phyloP scores from a whole-genome alignment of 1,140 invertebrate species.

The Diorhabda elongata region DNA sequence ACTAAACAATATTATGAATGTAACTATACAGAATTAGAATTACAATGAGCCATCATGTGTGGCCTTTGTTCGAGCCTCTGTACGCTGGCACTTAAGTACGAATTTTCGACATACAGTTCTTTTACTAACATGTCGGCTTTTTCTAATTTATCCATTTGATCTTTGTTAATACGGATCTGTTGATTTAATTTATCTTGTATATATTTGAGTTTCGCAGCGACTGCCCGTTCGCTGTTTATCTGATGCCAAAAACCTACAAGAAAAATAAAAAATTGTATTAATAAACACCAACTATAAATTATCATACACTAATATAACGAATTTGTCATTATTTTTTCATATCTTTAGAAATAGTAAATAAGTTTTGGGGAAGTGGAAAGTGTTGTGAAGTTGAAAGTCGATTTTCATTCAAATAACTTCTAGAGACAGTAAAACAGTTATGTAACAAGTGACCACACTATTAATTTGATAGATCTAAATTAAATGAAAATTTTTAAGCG shows the following conservation, averaged over 20 bases:
- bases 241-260: constrained; percentile 59
- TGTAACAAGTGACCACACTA: too few species aligned
- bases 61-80: constrained; percentile 57
- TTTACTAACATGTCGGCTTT: constrained; percentile 69
- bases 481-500: too few species aligned
- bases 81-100: constrained; percentile 62
- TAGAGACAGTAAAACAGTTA: too few species aligned
- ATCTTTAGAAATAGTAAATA: too few species aligned
- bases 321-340: too few species aligned
- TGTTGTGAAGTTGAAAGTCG: too few species aligned
- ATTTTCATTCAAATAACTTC: too few species aligned
- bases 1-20: background rate
- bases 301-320: too few species aligned
- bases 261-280: constrained; percentile 13
- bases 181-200: constrained; percentile 60
- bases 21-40: constrained; percentile 48
- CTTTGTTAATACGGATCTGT: constrained; percentile 56
- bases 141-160: constrained; percentile 60
- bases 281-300: background rate
- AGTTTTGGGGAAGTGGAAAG: too few species aligned
- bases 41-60: constrained; percentile 50
- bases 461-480: too few species aligned
- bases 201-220: constrained; percentile 55
- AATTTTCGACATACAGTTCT: constrained; percentile 78
- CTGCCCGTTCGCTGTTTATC: constrained; percentile 56